Evolutionary conservation across 2,888 invertebrate genomes (phyloP).

Genomic region (Sphinx pinastri): DNA sequence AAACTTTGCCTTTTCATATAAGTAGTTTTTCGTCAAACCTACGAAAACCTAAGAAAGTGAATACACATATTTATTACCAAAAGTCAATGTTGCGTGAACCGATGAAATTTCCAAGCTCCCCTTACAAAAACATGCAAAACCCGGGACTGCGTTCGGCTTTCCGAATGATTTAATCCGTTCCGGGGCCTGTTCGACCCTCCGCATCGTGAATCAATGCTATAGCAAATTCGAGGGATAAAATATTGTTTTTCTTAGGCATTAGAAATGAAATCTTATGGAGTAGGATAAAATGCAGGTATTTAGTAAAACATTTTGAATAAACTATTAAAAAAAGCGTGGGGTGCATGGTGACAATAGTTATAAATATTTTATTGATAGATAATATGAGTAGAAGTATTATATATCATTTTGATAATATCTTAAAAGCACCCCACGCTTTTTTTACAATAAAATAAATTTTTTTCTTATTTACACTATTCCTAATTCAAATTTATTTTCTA

Average conservation of each 20-base stretch:
- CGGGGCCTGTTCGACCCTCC: conserved; percentile 32
- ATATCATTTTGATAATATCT: no score
- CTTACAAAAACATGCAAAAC: conserved; percentile 25
- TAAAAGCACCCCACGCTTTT: no score
- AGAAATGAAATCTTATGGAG: background rate
- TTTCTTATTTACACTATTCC: no score
- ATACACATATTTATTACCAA: conserved; percentile 38
- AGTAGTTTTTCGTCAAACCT: background rate
- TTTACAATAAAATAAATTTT: no score
- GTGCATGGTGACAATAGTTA: no score
- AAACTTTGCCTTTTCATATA: no score
- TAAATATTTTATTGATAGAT: no score
- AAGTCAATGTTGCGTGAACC: conserved; percentile 42
- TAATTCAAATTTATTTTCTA: no score
- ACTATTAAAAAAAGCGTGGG: no score
- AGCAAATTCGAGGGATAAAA: conserved; percentile 37
- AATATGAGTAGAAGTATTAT: no score
- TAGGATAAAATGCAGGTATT: background rate
- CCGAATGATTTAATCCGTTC: conserved; percentile 34
- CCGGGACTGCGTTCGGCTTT: conserved; percentile 25
- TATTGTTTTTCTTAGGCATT: conserved; percentile 5
- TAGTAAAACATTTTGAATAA: no score
- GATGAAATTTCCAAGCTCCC: conserved; percentile 27
- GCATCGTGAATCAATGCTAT: conserved; percentile 31
- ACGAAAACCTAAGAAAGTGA: conserved; percentile 40